These are phyloP conservation scores for Ctenopoma kingsleyae DNA, from an alignment of 2,797 vertebrate species.

Conservation along the genomic window DNA sequence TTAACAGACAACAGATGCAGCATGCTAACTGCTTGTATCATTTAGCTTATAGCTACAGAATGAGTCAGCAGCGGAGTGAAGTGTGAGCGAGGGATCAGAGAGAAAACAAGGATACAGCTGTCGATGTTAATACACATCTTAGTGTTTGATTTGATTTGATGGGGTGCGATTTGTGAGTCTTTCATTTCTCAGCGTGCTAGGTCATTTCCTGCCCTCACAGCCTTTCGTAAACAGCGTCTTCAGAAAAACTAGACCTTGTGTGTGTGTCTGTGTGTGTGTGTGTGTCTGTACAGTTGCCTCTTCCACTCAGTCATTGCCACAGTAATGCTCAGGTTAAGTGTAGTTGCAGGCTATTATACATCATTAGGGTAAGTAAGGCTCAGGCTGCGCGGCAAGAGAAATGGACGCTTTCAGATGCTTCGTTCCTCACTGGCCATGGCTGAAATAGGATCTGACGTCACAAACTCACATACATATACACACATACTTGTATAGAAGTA, in stretches of 20 bases:
- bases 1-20: slow-evolving; percentile 78
- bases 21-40: slow-evolving; percentile 70
- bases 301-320: slow-evolving; percentile 79
- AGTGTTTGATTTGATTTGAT: slow-evolving; percentile 72
- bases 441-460: slow-evolving; percentile 80
- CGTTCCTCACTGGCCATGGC: slow-evolving; percentile 89
- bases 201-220: slow-evolving; percentile 62
- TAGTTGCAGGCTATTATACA: slow-evolving; percentile 96
- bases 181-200: slow-evolving; percentile 69
- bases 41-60: slow-evolving; percentile 70
- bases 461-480: slow-evolving; percentile 29
- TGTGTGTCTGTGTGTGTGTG: slow-evolving; percentile 28
- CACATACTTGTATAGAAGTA: slow-evolving; percentile 34
- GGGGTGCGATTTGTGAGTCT: slow-evolving; percentile 63
- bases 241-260: slow-evolving; percentile 59
- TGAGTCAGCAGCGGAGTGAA: slow-evolving; percentile 76
- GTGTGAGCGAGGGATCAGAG: slow-evolving; percentile 71
- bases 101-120: slow-evolving; percentile 72
- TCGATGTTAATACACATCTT: slow-evolving; percentile 64
- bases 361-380: slow-evolving; percentile 97
- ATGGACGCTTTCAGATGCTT: slow-evolving; percentile 91
- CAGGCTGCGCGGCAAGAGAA: slow-evolving; percentile 89
- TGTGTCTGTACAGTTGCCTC: slow-evolving; percentile 49
- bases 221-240: slow-evolving; percentile 70
- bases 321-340: slow-evolving; percentile 93